Percentiles rank a stretch among this genome's conserved stretches.
Evolutionary conservation across 2,797 vertebrate genomes (phyloP).

Genomic region (Eidolon dupreanum): DNA sequence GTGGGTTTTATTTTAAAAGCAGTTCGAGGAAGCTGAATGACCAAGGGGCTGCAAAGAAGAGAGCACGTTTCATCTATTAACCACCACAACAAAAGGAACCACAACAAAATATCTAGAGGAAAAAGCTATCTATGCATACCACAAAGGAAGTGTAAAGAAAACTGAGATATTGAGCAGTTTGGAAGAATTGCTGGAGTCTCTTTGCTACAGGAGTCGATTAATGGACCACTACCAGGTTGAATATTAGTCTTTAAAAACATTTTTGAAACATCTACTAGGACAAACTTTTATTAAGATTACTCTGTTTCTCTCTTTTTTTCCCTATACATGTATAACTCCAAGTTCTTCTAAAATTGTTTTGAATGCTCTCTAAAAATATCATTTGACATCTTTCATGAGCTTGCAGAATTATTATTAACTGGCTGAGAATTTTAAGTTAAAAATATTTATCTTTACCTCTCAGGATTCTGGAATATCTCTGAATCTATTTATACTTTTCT

Average conservation of each 20-base stretch:
- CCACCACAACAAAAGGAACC: background rate
- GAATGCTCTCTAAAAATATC: background rate
- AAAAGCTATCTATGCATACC: background rate
- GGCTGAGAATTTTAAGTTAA: background rate
- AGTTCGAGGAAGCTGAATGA: background rate
- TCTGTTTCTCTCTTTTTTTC: background rate
- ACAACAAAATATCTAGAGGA: background rate
- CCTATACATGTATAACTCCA: background rate
- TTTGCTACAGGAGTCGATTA: background rate
- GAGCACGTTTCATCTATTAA: background rate
- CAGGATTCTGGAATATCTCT: background rate
- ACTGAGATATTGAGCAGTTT: background rate
- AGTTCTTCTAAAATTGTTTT: background rate
- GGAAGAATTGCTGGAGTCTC: background rate
- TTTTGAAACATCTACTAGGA: background rate
- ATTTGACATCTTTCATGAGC: background rate
- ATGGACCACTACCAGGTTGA: background rate
- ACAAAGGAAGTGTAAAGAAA: background rate
- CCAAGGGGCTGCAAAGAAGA: background rate
- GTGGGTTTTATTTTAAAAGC: background rate
- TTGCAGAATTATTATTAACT: background rate
- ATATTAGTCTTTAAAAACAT: background rate
- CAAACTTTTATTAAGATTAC: background rate
- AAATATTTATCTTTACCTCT: background rate
- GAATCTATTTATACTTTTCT: background rate